Percentiles rank a stretch among this genome's conserved stretches.
These are phyloP conservation scores for Columba janthina DNA, from an alignment of 2,113 vertebrate species.

Conservation along the genomic window DNA sequence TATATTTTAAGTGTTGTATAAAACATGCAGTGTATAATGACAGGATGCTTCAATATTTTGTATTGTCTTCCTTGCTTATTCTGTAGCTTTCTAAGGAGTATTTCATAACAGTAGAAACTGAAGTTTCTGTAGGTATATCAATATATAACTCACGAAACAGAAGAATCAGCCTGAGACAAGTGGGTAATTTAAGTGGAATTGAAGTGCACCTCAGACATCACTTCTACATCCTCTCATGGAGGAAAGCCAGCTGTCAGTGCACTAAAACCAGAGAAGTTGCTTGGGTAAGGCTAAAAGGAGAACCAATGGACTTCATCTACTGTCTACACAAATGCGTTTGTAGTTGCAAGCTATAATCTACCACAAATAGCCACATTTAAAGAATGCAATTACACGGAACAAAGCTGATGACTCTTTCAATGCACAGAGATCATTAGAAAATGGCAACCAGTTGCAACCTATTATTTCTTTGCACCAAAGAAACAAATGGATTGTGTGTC, in stretches of 20 bases:
- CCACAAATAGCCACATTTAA: constrained; percentile 45
- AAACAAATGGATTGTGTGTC: not conserved
- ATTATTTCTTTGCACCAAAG: constrained; percentile 25
- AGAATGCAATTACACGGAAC: constrained; percentile 43
- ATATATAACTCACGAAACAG: not conserved
- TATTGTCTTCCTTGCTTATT: not conserved
- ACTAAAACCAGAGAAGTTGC: not conserved
- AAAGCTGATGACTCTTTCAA: constrained; percentile 52
- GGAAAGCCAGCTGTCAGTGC: not conserved
- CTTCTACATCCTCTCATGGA: not conserved
- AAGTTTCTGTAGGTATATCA: not conserved
- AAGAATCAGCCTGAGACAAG: not conserved
- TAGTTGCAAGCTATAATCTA: constrained; percentile 18
- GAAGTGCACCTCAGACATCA: not conserved
- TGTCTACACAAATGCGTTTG: not conserved
- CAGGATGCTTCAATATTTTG: not conserved
- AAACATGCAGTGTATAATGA: not conserved
- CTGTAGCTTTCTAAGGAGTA: not conserved
- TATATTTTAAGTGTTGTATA: not conserved
- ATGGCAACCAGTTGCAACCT: constrained; percentile 5
- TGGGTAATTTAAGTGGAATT: not conserved
- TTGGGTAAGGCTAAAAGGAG: not conserved
- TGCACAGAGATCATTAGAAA: constrained; percentile 33
- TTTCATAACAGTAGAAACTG: not conserved
- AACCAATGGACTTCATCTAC: constrained; percentile 11